A percentile compares a stretch with the other conserved stretches of the same genome.
phyloP scores from a whole-genome alignment of 2,888 invertebrate species.

The Syrista parreyssii region DNA sequence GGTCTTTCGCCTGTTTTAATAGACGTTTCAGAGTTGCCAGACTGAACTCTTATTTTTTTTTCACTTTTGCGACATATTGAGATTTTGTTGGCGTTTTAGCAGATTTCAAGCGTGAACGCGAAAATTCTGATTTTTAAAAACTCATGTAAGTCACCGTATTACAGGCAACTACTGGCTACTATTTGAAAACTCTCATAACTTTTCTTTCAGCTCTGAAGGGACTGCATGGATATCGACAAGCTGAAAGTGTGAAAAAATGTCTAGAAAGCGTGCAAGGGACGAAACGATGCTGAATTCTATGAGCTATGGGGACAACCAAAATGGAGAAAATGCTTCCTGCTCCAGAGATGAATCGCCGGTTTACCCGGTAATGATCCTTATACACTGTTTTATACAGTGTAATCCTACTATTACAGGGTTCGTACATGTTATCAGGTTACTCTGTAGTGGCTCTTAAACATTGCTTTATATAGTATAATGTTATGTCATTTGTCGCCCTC shows the following conservation, averaged over 20 bases:
- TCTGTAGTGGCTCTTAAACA: neutral
- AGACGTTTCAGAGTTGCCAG: neutral
- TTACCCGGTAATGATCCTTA: slow-evolving; percentile 40
- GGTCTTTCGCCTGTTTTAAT: neutral
- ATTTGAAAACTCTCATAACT: neutral
- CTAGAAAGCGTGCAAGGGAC: slow-evolving; percentile 54
- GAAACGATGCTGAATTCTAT: slow-evolving; percentile 39
- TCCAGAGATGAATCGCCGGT: slow-evolving; percentile 41
- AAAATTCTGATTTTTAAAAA: neutral
- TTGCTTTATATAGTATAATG: neutral
- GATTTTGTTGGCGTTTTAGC: neutral
- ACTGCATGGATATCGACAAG: slow-evolving; percentile 27
- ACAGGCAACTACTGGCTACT: neutral
- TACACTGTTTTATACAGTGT: neutral
- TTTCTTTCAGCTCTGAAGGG: neutral
- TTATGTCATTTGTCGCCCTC: neutral
- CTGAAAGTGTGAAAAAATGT: slow-evolving; percentile 45
- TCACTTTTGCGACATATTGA: neutral
- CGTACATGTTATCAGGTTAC: neutral
- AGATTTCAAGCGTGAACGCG: neutral
- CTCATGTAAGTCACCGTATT: neutral
- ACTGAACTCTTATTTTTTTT: neutral
- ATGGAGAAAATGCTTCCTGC: slow-evolving; percentile 45
- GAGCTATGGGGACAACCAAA: slow-evolving; percentile 31
- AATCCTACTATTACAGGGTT: neutral